These are phyloP conservation scores for Drosophila affinis DNA, from an alignment of 2,888 invertebrate genomes.

Conservation along the genomic window DNA sequence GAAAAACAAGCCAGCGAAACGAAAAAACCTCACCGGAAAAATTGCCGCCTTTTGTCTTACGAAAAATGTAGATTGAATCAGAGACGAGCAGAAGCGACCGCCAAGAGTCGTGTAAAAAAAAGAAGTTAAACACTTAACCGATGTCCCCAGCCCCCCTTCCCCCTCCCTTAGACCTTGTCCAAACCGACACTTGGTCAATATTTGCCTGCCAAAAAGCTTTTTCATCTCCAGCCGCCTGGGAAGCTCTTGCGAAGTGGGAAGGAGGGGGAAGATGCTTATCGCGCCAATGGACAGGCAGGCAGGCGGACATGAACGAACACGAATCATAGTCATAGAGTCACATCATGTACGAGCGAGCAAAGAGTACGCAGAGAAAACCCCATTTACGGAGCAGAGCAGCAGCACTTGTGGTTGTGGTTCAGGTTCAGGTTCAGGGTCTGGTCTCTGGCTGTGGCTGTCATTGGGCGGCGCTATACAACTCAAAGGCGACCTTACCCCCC, in stretches of 20 bases:
- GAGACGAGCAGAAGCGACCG: constrained; percentile 10
- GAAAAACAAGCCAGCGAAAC: constrained; percentile 7
- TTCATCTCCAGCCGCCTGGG: constrained; percentile 62
- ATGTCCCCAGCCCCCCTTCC: constrained; percentile 7
- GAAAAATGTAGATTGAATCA: constrained; percentile 35
- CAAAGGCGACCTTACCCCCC: constrained; percentile 62
- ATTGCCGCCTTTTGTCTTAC: constrained; percentile 40
- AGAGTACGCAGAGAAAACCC: constrained; percentile 17
- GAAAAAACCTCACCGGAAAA: constrained; percentile 12
- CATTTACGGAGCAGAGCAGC: constrained; percentile 19
- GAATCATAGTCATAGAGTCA: constrained; percentile 79
- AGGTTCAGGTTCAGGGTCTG: constrained; percentile 39
- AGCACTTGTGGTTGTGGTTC: constrained; percentile 16
- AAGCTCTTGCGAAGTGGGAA: constrained; percentile 18
- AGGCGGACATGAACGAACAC: constrained; percentile 27
- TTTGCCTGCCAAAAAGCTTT: constrained; percentile 50
- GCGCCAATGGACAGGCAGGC: constrained; percentile 51
- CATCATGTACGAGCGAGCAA: constrained; percentile 63
- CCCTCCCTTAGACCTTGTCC: not conserved
- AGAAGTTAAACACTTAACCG: constrained; percentile 45
- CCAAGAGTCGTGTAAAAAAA: constrained; percentile 35
- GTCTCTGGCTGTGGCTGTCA: constrained; percentile 13
- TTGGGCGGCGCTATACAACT: constrained; percentile 62
- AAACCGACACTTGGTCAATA: constrained; percentile 61
- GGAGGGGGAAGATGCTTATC: constrained; percentile 69